These are phyloP conservation scores for Galbula dea DNA, from an alignment of 2,113 vertebrate species.

Conservation along the genomic window DNA sequence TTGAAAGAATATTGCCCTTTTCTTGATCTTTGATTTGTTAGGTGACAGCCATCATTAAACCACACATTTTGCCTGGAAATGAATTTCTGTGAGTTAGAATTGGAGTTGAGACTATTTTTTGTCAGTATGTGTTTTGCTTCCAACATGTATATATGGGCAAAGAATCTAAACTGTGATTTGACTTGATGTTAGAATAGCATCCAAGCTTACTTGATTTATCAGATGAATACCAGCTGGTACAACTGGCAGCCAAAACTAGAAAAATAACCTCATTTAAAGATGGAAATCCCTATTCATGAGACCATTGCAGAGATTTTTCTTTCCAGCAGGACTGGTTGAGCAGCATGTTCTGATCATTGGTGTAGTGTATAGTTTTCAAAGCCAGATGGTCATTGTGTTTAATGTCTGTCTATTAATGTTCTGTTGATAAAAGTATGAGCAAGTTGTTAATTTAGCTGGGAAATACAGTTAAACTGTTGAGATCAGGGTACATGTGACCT, in stretches of 20 bases:
- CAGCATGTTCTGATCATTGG: neutral
- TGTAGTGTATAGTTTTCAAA: neutral
- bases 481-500: neutral
- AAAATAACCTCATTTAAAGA: conserved; percentile 18
- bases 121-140: neutral
- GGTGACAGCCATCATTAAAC: neutral
- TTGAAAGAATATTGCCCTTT: neutral
- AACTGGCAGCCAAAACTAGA: conserved; percentile 40
- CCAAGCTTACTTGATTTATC: neutral
- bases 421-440: conserved; percentile 39
- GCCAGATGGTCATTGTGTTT: conserved; percentile 36
- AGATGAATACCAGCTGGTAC: conserved; percentile 46
- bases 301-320: neutral
- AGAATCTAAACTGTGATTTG: neutral
- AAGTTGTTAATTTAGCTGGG: conserved; percentile 24
- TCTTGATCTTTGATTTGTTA: neutral
- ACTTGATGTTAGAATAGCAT: conserved; percentile 2
- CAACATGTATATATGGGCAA: neutral
- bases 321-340: conserved; percentile 27
- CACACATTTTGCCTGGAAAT: neutral
- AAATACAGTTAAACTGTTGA: neutral
- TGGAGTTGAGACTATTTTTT: neutral
- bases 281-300: conserved; percentile 53
- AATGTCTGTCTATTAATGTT: conserved; percentile 20
- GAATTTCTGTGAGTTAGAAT: neutral